Percentiles rank a stretch among this genome's conserved stretches.
Conservation (phyloP, 2,888 invertebrate species). For the Trilocha varians region DNA sequence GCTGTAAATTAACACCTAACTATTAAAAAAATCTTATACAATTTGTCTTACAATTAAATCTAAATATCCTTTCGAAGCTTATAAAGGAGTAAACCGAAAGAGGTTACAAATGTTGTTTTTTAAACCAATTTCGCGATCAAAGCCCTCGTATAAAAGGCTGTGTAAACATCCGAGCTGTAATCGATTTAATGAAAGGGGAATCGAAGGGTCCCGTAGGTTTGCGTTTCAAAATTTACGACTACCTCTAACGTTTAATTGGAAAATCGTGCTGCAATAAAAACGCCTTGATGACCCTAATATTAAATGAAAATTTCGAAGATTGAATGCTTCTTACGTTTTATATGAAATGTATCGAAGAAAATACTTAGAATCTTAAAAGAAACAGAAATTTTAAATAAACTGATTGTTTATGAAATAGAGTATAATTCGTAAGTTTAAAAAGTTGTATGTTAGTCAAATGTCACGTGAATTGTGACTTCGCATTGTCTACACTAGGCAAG, state of each 20-base stretch:
- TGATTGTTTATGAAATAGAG: too few species aligned
- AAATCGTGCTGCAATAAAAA: conserved; percentile 62
- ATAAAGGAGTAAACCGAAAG: conserved; percentile 2
- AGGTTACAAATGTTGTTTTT: conserved; percentile 39
- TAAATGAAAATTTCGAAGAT: conserved; percentile 34
- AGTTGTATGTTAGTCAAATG: too few species aligned
- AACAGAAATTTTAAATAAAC: too few species aligned
- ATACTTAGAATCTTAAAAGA: too few species aligned
- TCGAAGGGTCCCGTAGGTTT: conserved; percentile 54
- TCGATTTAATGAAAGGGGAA: conserved; percentile 65
- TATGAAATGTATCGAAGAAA: neutral
- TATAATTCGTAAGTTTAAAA: too few species aligned
- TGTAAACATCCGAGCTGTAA: conserved; percentile 50
- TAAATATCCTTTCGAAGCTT: neutral
- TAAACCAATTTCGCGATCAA: conserved; percentile 55
- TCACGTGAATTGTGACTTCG: too few species aligned
- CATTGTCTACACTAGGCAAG: too few species aligned
- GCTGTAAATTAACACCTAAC: too few species aligned
- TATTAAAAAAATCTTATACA: too few species aligned
- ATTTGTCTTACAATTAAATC: too few species aligned
- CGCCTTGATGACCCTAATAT: conserved; percentile 54
- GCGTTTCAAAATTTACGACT: conserved; percentile 61
- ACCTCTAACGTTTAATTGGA: conserved; percentile 61
- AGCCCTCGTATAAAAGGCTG: conserved; percentile 49
- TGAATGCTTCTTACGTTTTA: neutral